Base-by-base conservation (phyloP, 2,797 vertebrate genomes). In the Bryconaethiops microstoma region DNA sequence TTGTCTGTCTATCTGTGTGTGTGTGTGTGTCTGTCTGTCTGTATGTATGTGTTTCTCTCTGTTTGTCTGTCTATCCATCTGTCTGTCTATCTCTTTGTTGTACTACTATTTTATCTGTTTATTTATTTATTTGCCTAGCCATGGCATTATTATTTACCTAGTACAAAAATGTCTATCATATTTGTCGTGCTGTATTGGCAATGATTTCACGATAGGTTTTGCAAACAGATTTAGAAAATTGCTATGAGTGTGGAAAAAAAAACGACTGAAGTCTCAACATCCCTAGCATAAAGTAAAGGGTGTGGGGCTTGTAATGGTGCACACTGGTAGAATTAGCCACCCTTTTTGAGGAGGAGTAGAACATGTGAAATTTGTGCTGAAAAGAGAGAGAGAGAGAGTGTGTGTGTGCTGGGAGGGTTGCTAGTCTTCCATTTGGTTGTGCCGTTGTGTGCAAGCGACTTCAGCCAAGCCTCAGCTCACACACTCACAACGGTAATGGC, bases 401-500 rank as follows among this genome's bases (percentile, higher is more conserved):
- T 52, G 48, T 52, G 48, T 52, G 48, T 14, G 10, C 4, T 52
- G 25, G 1, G 52, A 67, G 52, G 42, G 74, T 78, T 75, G 82
- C 89, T 91, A 92, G 91, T 91, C 91, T 92, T 91, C 93, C 91
- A 92, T 95, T 94, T 94, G 93, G 92, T 93, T 85, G 92, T 91
- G 91, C 90, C 92, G 92, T 90, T 67, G 81, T 90, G 91, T 92
- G 92, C 82, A 91, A 92, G 92, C 84, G 91, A 88, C 89, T 91
- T 84, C 86, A 92, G 94, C 94, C 94, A 95, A 95, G 87, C 92
- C 93, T 92, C 92, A 92, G 94, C 91, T 93, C 93, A 92, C 94
- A 93, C 93, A 92, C 94, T 92, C 94, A 92, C 90, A 91, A 92
- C 92, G 93, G 94, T 95, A 95, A 95, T 95, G 94, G 94, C 94